Percentiles rank a stretch among this genome's conserved stretches.
phyloP scores from a whole-genome alignment of 2,113 vertebrate genomes.

The Crypturellus undulatus region DNA sequence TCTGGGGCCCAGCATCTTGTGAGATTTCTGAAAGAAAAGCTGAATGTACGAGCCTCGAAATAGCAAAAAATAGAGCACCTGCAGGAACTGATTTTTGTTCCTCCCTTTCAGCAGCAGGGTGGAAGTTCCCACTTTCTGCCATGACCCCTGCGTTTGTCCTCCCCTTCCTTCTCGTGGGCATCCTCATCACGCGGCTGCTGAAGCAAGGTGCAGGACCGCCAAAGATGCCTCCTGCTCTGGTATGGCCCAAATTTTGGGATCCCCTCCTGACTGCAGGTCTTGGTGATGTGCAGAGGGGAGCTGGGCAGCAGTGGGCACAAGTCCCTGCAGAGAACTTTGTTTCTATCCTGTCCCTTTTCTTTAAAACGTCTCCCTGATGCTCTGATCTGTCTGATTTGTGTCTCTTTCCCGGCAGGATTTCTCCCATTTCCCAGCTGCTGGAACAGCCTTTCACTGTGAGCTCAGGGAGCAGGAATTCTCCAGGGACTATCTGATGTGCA shows the following conservation, averaged over 20 bases:
- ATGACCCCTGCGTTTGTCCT: background rate
- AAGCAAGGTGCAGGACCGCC: background rate
- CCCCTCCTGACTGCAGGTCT: background rate
- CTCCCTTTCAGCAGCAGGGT: background rate
- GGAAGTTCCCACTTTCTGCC: background rate
- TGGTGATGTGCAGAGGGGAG: background rate
- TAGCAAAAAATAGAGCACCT: background rate
- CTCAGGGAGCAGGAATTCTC: background rate
- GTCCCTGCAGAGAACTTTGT: background rate
- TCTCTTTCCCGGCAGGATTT: slow-evolving; percentile 46
- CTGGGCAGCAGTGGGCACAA: background rate
- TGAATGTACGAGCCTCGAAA: background rate
- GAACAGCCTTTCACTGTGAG: background rate
- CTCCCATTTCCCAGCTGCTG: background rate
- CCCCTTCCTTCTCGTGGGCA: background rate
- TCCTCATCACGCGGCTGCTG: background rate
- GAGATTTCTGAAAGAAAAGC: background rate
- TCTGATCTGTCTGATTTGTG: background rate
- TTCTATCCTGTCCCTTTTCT: background rate
- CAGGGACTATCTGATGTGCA: background rate
- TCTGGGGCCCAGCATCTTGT: background rate
- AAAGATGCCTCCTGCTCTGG: slow-evolving; percentile 51
- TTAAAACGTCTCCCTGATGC: background rate
- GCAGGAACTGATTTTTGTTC: background rate
- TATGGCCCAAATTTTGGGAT: background rate